phyloP scores from a whole-genome alignment of 1,140 invertebrate species.

The Leptinotarsa lineolata region DNA sequence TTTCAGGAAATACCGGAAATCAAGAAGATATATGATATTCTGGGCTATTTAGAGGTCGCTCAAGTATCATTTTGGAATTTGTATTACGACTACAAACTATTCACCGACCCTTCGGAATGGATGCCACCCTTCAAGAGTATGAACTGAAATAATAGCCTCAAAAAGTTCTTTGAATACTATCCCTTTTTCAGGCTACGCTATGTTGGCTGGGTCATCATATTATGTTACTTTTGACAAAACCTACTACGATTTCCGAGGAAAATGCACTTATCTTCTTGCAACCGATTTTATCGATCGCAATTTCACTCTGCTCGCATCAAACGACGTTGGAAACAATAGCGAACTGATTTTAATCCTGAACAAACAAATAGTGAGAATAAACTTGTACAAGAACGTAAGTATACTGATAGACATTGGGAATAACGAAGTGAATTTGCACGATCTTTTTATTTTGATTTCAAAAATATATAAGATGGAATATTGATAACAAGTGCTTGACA shows the following conservation, averaged over 20 bases:
- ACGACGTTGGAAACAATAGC: constrained; percentile 40
- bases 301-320: constrained; percentile 57
- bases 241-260: constrained; percentile 66
- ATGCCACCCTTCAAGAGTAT: constrained; percentile 80
- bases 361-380: constrained; percentile 52
- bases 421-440: not conserved
- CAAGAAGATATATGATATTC: constrained; percentile 66
- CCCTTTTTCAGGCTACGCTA: constrained; percentile 62
- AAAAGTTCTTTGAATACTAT: not conserved
- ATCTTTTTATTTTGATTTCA: too few relatives aligned
- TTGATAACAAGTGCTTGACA: too few relatives aligned
- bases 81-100: constrained; percentile 74
- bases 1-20: constrained; percentile 76
- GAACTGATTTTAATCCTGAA: constrained; percentile 54
- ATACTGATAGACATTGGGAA: not conserved
- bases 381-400: constrained; percentile 53
- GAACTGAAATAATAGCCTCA: not conserved
- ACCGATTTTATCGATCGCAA: constrained; percentile 67
- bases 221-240: constrained; percentile 77
- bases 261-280: constrained; percentile 70
- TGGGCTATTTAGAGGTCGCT: constrained; percentile 69
- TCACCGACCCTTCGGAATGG: constrained; percentile 72
- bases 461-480: too few relatives aligned
- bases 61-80: constrained; percentile 75
- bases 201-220: constrained; percentile 71